Conservation (phyloP, 2,888 invertebrate species). For the Quadroppia sp. region DNA sequence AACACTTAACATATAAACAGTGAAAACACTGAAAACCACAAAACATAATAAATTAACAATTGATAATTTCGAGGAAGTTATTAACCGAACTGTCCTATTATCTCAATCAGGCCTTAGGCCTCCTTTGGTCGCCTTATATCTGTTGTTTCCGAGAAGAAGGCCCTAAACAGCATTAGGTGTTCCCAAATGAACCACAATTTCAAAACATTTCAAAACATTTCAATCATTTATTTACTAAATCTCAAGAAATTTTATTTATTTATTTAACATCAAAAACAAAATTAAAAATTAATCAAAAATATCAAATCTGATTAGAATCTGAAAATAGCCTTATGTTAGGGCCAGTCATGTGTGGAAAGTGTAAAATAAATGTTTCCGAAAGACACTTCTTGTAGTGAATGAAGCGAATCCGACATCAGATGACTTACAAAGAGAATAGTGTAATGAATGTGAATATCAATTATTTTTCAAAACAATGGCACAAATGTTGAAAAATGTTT, state of each 20-base stretch:
- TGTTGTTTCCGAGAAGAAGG: neutral
- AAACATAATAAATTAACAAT: conserved; percentile 16
- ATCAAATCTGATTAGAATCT: too few species aligned
- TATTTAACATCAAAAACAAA: too few species aligned
- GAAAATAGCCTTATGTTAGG: neutral
- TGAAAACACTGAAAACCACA: conserved; percentile 11
- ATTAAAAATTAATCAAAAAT: too few species aligned
- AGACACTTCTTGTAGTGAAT: neutral
- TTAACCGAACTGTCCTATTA: neutral
- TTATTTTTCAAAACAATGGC: neutral
- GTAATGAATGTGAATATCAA: too few species aligned
- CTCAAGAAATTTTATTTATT: too few species aligned
- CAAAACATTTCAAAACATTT: too few species aligned
- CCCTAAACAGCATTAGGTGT: too few species aligned
- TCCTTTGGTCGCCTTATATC: neutral
- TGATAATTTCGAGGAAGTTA: neutral
- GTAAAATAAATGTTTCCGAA: neutral
- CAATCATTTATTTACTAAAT: too few species aligned
- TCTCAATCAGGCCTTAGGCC: neutral
- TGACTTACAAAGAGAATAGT: neutral
- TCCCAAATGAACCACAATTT: too few species aligned
- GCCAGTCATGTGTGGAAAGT: conserved; percentile 4
- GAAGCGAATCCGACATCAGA: neutral
- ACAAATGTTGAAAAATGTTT: neutral
- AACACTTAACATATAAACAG: neutral